Evolutionary conservation across 2,797 vertebrate species (phyloP).

Genomic region (Alectoris magna): DNA sequence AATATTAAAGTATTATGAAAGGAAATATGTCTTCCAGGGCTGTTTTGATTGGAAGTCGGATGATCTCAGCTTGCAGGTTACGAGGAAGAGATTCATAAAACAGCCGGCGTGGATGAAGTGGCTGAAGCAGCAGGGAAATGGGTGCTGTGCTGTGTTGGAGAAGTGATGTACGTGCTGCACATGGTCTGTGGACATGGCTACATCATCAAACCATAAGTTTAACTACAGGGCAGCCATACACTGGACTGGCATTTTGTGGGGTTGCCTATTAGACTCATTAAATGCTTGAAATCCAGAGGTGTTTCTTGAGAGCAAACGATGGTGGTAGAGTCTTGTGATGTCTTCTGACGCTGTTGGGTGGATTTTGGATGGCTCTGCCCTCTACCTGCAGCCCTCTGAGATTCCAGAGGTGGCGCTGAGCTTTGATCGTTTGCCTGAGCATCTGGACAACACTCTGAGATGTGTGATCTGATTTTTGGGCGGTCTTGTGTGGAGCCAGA

Average conservation of each 20-base stretch:
- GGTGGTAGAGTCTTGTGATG: too few species aligned
- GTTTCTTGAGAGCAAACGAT: neutral
- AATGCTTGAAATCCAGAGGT: neutral
- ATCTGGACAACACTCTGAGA: too few species aligned
- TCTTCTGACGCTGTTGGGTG: too few species aligned
- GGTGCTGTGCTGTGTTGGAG: too few species aligned
- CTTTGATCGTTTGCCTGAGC: too few species aligned
- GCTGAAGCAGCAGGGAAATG: accelerated
- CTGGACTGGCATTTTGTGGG: neutral
- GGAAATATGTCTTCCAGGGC: conserved; percentile 26
- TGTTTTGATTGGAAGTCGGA: neutral
- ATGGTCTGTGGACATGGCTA: neutral
- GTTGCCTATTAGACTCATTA: neutral
- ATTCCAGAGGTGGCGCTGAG: too few species aligned
- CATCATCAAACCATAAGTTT: neutral
- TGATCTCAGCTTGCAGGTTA: neutral
- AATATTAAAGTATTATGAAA: conserved; percentile 45
- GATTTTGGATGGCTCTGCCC: too few species aligned
- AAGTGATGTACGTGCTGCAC: accelerated
- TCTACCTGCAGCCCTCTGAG: too few species aligned
- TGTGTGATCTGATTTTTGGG: too few species aligned
- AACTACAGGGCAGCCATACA: neutral
- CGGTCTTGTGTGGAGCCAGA: too few species aligned
- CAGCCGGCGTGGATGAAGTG: neutral
- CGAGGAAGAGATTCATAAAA: neutral